Evolutionary conservation across 2,113 vertebrate genomes (phyloP).

Genomic region (Gopherus flavomarginatus): DNA sequence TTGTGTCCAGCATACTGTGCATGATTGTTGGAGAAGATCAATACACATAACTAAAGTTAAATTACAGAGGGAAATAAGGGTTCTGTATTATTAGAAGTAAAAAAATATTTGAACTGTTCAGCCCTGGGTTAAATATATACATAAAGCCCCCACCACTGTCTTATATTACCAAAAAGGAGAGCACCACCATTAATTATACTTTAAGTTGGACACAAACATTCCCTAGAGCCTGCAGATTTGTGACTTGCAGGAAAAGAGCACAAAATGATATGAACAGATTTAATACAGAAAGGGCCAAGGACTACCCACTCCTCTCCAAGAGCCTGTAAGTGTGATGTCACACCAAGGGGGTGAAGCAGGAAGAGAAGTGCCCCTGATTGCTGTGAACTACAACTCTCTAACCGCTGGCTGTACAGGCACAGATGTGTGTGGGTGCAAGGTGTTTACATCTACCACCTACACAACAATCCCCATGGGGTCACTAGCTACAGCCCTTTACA

Average conservation of each 20-base stretch:
- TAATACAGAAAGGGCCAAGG: background rate
- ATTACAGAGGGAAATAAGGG: background rate
- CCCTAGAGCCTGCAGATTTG: too few species aligned
- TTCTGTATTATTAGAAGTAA: background rate
- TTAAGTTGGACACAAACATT: background rate
- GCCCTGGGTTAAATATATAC: background rate
- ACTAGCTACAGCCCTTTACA: fast-evolving
- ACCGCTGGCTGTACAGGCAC: background rate
- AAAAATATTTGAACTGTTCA: background rate
- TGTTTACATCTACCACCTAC: background rate
- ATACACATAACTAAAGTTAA: background rate
- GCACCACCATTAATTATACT: background rate
- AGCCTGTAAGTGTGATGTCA: background rate
- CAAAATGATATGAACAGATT: background rate
- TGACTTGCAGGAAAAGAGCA: too few species aligned
- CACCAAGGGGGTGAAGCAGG: background rate
- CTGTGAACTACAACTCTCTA: background rate
- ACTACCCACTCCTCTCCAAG: background rate
- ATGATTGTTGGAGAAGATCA: background rate
- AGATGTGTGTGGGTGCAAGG: background rate
- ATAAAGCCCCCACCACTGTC: background rate
- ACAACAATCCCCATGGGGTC: background rate
- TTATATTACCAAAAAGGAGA: background rate
- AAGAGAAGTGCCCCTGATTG: background rate
- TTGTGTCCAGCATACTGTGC: background rate